Evolutionary conservation across 2,113 vertebrate genomes (phyloP).

Genomic region (Synodontis membranacea): DNA sequence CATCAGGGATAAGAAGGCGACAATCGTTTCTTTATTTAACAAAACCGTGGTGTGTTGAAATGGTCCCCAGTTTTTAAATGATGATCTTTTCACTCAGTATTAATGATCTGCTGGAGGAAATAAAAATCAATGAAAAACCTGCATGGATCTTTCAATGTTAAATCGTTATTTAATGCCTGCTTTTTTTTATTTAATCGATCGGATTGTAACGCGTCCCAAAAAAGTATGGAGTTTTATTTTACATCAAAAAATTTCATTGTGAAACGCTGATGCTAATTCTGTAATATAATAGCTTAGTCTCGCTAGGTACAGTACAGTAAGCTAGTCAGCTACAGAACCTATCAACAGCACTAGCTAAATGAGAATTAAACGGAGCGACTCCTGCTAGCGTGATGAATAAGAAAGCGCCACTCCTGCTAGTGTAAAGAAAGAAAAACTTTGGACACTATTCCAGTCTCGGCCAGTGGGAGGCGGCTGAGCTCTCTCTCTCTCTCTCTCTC

Average conservation of each 20-base stretch:
- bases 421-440: no score
- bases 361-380: no score
- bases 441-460: not conserved
- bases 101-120: not conserved
- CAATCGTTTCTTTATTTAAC: not conserved
- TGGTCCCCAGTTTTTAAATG: not conserved
- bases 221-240: no score
- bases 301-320: no score
- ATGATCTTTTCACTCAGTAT: not conserved
- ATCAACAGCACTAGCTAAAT: not conserved
- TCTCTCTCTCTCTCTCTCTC: slow-evolving; percentile 6
- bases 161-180: no score
- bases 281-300: not conserved
- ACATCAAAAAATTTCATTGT: not conserved
- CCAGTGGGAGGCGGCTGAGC: no score
- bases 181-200: no score
- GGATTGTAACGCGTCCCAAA: no score
- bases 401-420: no score
- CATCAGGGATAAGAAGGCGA: not conserved
- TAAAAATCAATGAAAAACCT: not conserved
- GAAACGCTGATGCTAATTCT: not conserved
- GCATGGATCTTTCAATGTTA: not conserved
- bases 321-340: no score
- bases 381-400: no score
- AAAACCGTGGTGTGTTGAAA: not conserved